Base-by-base conservation (phyloP, 2,797 vertebrate genomes). In the Scomberomorus guttatus region DNA sequence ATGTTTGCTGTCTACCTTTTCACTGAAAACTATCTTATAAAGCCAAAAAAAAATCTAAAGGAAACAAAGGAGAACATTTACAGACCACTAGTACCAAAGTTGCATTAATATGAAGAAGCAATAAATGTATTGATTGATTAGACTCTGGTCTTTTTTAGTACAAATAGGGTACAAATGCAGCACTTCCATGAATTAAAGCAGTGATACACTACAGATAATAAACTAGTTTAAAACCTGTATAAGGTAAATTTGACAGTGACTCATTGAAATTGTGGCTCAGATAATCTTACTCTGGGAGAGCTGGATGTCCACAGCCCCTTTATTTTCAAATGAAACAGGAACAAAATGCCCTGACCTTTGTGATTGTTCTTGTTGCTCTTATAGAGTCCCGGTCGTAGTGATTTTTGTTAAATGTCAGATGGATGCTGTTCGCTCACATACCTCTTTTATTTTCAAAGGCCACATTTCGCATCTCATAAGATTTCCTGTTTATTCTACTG, bases 401-500 rank as follows among this genome's bases (percentile, higher is more conserved):
- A 59, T 78, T 81, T 72, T 46, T 54, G 27, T 34, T 75, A 87
- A 88, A 91, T 86, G 86, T 82, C 87, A 90, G 61, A 25, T 4
- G 10, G 25, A 71, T 61, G 9, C 77, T 77, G 37, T 61, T 73
- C 32, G 3, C 24, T n/a, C n/a, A 20, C 27, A 62, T 60, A 55
- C 18, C 14, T 44, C 63, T 72, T n/a, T 66, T 37, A 5, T 44
- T 27, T 22, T 70, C 20, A 81, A 87, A 90, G 79, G 72, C 72
- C 77, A 69, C 14, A 51, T 57, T 67, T 77, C 17, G 55, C 18
- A 52, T 62, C 27, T 57, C 14, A 58, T 34, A n/a, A 14, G 14
- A 67, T 70, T 59, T 12, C 42, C 2, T 2, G 15, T 48, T 48
- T 17, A 48, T 48, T 48, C 15, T 7, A 9, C 24, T 11, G 6